phyloP scores from a whole-genome alignment of 2,888 invertebrate genomes.

The Phengaris arion region DNA sequence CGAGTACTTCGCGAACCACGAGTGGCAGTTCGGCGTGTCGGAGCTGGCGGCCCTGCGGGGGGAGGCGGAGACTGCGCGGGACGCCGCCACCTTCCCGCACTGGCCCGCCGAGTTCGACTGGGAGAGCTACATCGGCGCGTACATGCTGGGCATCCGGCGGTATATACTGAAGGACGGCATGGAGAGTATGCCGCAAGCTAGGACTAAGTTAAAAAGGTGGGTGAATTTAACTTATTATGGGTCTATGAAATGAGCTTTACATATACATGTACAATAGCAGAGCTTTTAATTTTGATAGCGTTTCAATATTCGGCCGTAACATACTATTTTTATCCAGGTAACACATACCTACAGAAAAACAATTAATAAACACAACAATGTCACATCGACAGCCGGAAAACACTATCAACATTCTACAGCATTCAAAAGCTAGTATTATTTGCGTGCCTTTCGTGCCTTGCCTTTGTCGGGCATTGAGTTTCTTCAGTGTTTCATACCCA shows the following conservation, averaged over 20 bases:
- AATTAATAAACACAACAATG: too few species aligned
- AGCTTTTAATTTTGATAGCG: too few species aligned
- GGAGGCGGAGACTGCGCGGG: conserved; percentile 73
- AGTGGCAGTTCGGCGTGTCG: conserved; percentile 88
- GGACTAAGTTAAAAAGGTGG: conserved; percentile 83
- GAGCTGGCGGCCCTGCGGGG: conserved; percentile 81
- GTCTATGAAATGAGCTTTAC: too few species aligned
- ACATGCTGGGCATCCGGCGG: conserved; percentile 90
- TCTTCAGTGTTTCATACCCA: not conserved
- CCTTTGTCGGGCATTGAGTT: too few species aligned
- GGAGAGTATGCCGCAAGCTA: conserved; percentile 82
- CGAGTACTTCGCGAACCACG: conserved; percentile 90
- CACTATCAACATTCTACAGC: too few species aligned
- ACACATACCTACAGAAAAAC: too few species aligned
- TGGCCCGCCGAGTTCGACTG: conserved; percentile 83
- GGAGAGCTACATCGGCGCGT: conserved; percentile 88
- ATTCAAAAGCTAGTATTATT: too few species aligned
- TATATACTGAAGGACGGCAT: conserved; percentile 89
- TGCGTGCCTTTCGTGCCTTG: too few species aligned
- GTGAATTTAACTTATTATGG: not conserved
- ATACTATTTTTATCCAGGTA: too few species aligned
- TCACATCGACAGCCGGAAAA: too few species aligned
- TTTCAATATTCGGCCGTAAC: too few species aligned
- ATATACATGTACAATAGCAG: too few species aligned
- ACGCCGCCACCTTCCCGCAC: conserved; percentile 81